Conservation (phyloP, 2,888 invertebrate genomes). For the Calliopum simillimum region DNA sequence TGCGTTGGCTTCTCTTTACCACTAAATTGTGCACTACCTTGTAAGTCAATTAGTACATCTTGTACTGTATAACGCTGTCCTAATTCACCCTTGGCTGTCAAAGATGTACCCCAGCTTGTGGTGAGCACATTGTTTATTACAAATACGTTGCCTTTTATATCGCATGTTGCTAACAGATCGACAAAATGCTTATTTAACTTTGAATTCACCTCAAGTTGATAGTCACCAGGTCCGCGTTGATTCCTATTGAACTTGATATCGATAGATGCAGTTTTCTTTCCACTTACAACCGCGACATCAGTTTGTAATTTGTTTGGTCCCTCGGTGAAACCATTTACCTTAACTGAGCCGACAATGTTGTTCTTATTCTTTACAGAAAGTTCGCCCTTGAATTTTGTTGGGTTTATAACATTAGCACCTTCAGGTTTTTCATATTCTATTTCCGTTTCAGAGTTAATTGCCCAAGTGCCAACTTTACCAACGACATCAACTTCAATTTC, state of each 20-base stretch:
- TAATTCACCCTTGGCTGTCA: conserved; percentile 60
- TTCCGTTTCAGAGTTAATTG: conserved; percentile 33
- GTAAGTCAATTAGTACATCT: conserved; percentile 60
- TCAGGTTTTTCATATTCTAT: conserved; percentile 48
- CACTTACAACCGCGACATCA: conserved; percentile 71
- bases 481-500: conserved; percentile 47
- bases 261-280: conserved; percentile 71
- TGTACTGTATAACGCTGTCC: conserved; percentile 57
- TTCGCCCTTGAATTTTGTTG: conserved; percentile 49
- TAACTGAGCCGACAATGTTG: conserved; percentile 47
- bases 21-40: conserved; percentile 55
- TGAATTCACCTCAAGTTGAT: conserved; percentile 73
- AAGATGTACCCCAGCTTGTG: conserved; percentile 61
- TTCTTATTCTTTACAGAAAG: conserved; percentile 48
- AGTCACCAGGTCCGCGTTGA: conserved; percentile 63
- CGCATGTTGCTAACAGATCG: conserved; percentile 55
- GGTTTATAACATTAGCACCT: conserved; percentile 34
- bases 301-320: conserved; percentile 63
- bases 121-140: conserved; percentile 55
- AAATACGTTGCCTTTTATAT: conserved; percentile 63
- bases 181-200: conserved; percentile 64
- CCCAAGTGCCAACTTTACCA: conserved; percentile 51
- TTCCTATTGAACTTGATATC: conserved; percentile 68
- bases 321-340: conserved; percentile 68
- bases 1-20: conserved; percentile 57